Percentiles rank a stretch among this genome's conserved stretches.
Evolutionary conservation across 2,888 invertebrate genomes (phyloP).

Genomic region (Holacanthella duospinosa): DNA sequence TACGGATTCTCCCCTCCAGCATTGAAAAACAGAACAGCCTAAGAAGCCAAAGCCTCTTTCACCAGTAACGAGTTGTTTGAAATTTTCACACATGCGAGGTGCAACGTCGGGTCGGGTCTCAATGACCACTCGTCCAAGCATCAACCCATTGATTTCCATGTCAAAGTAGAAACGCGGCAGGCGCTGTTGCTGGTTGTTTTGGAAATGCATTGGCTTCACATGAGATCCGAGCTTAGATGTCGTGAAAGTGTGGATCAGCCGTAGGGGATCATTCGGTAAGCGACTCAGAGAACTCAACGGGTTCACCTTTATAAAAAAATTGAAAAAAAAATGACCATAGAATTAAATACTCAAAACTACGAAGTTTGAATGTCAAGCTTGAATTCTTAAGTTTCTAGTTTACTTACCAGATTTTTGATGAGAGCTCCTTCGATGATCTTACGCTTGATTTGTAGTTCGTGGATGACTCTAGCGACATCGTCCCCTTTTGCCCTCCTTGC

Average conservation of each 20-base stretch:
- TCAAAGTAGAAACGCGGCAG: conserved; percentile 62
- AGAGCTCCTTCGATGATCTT: conserved; percentile 1
- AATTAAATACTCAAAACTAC: not conserved
- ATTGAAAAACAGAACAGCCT: conserved; percentile 69
- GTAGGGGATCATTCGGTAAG: conserved; percentile 29
- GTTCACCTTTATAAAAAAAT: not conserved
- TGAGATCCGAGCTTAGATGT: conserved; percentile 35
- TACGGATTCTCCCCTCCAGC: conserved; percentile 71
- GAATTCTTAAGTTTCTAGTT: not conserved
- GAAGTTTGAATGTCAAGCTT: not conserved
- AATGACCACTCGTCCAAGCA: conserved; percentile 61
- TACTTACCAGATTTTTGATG: not conserved
- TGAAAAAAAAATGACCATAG: not conserved
- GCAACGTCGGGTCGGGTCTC: conserved; percentile 67
- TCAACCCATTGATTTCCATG: conserved; percentile 60
- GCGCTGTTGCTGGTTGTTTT: not conserved
- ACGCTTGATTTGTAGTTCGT: not conserved
- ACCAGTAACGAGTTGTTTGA: conserved; percentile 58
- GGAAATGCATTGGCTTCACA: conserved; percentile 18
- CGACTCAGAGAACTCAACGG: not conserved
- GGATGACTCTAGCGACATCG: not conserved
- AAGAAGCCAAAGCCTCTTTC: conserved; percentile 66
- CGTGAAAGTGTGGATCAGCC: conserved; percentile 32
- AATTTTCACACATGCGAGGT: conserved; percentile 71
- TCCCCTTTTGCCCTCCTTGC: not conserved